Base-by-base conservation (phyloP, 2,113 vertebrate species). In the Cyanoderma ruficeps region DNA sequence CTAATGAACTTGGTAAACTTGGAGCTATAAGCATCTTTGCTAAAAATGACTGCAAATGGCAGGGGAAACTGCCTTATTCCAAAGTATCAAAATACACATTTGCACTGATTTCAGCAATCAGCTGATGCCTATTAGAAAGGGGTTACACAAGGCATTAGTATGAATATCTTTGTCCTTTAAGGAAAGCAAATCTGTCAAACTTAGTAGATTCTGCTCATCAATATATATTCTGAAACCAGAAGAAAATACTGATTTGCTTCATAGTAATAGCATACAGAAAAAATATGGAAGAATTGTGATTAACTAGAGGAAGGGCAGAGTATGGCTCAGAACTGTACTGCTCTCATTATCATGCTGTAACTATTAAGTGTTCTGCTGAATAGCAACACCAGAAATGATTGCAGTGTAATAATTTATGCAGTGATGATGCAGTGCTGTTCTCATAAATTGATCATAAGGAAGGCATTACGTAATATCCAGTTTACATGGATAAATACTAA, bases 1-100 rank as follows among this genome's bases (percentile, higher is more conserved):
- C 83, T 91, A 90, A 94, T 94, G 87, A 96, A 91, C 83, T 83
- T 1, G 0, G 84, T 91, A 90, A 95, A 95, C 81, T 92, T 87
- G 59, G 60, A 95, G 47, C 52, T 78, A 35, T 30, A 80, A 53
- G 35, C 21, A 71, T 59, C 44, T 91, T 81, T 85, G 33, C 83
- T 88, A 89, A 94, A 95, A 93, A 89, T 30, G 24, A 63, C 87
- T 93, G 56, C 64, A 95, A 92, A 88, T 47, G 49, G 46, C 57
- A 92, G 37, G 8, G 65, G 21, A 46, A 84, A 63, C 10, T 31
- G 15, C 52, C 42, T 68, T 50, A 35, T 67, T 74, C 39, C 27
- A 47, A 56, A 21, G 25, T 60, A 91, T 70, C 60, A 85, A 33
- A 49, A 83, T 44, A 59, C 37, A 76, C n/a, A 60, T 55, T 37